phyloP scores from a whole-genome alignment of 1,140 invertebrate species.

The Capitella teleta region DNA sequence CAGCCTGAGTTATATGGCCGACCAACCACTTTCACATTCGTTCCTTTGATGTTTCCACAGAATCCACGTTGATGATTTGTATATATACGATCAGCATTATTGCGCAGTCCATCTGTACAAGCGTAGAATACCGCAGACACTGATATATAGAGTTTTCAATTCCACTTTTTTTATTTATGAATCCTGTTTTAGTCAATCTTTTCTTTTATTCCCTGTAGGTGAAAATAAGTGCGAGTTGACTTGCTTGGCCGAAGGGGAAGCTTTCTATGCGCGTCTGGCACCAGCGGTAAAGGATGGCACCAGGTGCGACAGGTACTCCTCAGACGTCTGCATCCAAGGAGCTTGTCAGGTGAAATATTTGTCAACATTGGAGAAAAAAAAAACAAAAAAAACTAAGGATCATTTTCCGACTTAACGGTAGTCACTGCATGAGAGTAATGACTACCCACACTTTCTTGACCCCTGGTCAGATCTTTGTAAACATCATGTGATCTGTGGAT shows the following conservation, averaged over 20 bases:
- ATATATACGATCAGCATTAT: too few relatives aligned
- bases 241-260: slow-evolving; percentile 60
- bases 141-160: too few relatives aligned
- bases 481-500: too few relatives aligned
- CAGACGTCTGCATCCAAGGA: slow-evolving; percentile 74
- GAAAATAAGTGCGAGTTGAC: slow-evolving; percentile 76
- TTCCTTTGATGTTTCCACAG: too few relatives aligned
- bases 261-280: slow-evolving; percentile 62
- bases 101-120: too few relatives aligned
- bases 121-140: too few relatives aligned
- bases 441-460: background rate
- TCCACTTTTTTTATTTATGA: background rate
- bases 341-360: slow-evolving; percentile 54
- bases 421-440: background rate
- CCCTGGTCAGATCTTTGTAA: too few relatives aligned
- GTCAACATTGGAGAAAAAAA: background rate
- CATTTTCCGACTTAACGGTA: background rate
- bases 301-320: slow-evolving; percentile 69
- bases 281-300: slow-evolving; percentile 81
- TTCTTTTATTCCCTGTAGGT: slow-evolving; percentile 30
- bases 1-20: too few relatives aligned
- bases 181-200: background rate
- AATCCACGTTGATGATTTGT: too few relatives aligned
- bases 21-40: too few relatives aligned
- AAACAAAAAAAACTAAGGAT: background rate